Evolutionary conservation across 2,113 vertebrate species (phyloP).

Genomic region (Tragelaphus imberbis): DNA sequence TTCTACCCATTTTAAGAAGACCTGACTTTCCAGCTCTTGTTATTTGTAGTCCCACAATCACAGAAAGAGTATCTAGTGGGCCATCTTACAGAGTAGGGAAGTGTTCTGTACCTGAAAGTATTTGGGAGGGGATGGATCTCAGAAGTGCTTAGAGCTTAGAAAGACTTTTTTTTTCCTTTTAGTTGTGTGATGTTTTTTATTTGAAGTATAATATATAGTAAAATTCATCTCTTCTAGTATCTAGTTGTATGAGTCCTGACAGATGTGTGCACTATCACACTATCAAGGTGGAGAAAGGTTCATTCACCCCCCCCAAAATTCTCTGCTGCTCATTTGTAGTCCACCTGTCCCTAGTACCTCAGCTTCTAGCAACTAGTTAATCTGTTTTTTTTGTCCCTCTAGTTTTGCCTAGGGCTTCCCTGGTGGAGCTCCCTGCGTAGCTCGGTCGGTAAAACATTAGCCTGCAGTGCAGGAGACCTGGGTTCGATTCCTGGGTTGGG

Average conservation of each 20-base stretch:
- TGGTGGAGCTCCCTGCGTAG: background rate
- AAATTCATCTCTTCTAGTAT: background rate
- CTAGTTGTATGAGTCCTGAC: background rate
- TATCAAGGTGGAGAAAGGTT: background rate
- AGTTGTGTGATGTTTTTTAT: background rate
- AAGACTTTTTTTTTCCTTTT: background rate
- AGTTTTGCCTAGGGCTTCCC: background rate
- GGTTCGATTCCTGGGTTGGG: background rate
- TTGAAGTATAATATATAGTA: background rate
- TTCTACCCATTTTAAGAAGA: background rate
- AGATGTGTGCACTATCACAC: background rate
- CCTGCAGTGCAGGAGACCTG: background rate
- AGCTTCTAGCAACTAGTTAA: background rate
- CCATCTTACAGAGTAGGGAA: background rate
- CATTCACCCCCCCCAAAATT: background rate
- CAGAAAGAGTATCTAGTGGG: background rate
- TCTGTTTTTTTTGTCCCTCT: background rate
- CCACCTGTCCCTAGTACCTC: background rate
- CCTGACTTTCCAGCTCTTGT: background rate
- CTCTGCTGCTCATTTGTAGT: background rate
- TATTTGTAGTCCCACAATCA: background rate
- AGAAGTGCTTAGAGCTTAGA: background rate
- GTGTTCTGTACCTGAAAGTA: background rate
- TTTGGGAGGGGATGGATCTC: background rate
- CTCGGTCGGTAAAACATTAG: accelerated